Conservation (phyloP, 2,888 invertebrate genomes). For the Cyclophora punctaria region DNA sequence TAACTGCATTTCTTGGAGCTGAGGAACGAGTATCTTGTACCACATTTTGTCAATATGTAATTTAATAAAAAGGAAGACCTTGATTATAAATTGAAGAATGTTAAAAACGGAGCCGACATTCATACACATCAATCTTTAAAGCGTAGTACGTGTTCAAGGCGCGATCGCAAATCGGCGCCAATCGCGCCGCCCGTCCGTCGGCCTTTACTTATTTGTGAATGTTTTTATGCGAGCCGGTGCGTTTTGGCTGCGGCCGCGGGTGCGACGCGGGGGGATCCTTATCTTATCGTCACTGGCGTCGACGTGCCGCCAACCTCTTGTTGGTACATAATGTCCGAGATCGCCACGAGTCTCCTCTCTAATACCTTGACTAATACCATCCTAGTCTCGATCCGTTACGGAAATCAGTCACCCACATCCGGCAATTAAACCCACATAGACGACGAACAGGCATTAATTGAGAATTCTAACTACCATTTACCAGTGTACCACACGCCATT, state of each 20-base stretch:
- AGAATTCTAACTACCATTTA: constrained; percentile 43
- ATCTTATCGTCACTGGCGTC: constrained; percentile 47
- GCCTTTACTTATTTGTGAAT: constrained; percentile 49
- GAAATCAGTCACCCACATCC: constrained; percentile 44
- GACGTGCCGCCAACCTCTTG: constrained; percentile 37
- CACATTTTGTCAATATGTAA: constrained; percentile 8
- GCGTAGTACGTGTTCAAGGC: constrained; percentile 31
- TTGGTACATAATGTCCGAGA: constrained; percentile 31
- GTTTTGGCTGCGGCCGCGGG: constrained; percentile 28
- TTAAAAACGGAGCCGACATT: constrained; percentile 25
- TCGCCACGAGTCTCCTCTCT: constrained; percentile 21
- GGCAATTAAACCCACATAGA: constrained; percentile 45
- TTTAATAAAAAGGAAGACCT: constrained; percentile 17
- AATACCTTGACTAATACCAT: constrained; percentile 21
- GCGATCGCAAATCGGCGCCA: constrained; percentile 40
- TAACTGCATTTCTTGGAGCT: not conserved
- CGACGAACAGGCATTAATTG: constrained; percentile 37
- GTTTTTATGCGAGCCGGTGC: constrained; percentile 48
- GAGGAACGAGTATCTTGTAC: no score
- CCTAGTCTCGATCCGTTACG: constrained; percentile 21
- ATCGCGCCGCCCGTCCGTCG: constrained; percentile 25
- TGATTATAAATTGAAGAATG: constrained; percentile 21
- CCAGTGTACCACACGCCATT: constrained; percentile 50
- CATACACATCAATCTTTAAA: constrained; percentile 40
- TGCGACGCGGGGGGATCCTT: constrained; percentile 26